phyloP scores from a whole-genome alignment of 1,140 invertebrate genomes.

The Euwallacea similis region DNA sequence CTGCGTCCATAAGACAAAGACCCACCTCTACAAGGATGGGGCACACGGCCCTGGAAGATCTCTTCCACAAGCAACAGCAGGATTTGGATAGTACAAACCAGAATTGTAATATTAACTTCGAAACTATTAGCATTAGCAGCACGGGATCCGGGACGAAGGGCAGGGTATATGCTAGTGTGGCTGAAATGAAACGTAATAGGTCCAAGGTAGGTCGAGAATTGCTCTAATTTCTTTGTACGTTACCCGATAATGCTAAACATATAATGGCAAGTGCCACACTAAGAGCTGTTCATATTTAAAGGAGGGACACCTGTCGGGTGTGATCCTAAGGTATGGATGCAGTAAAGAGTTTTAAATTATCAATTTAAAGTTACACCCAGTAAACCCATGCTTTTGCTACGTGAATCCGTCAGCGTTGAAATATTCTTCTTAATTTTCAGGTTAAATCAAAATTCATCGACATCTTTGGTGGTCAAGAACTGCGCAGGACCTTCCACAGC shows the following conservation, averaged over 20 bases:
- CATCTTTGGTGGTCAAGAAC: conserved; percentile 57
- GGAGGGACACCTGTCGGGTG: neutral
- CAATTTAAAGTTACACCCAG: too few relatives aligned
- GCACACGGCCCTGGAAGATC: conserved; percentile 85
- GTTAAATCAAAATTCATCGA: conserved; percentile 60
- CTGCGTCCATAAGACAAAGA: conserved; percentile 83
- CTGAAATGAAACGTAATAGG: conserved; percentile 88
- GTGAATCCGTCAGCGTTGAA: too few relatives aligned
- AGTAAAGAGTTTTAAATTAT: too few relatives aligned
- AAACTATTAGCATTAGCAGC: conserved; percentile 53
- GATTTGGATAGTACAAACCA: conserved; percentile 72
- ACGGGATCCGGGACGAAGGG: conserved; percentile 68
- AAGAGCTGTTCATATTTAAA: neutral
- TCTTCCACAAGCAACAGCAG: conserved; percentile 81
- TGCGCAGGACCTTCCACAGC: conserved; percentile 85
- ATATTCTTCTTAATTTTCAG: conserved; percentile 7
- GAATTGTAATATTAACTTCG: conserved; percentile 64
- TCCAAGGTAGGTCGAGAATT: conserved; percentile 63
- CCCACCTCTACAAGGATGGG: conserved; percentile 85
- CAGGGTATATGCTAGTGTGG: conserved; percentile 89
- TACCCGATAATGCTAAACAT: too few relatives aligned
- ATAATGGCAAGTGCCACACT: too few relatives aligned
- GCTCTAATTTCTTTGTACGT: too few relatives aligned
- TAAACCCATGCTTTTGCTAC: too few relatives aligned
- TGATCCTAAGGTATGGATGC: too few relatives aligned